These are phyloP conservation scores for Scopus umbretta DNA, from an alignment of 2,113 vertebrate species.

Conservation along the genomic window DNA sequence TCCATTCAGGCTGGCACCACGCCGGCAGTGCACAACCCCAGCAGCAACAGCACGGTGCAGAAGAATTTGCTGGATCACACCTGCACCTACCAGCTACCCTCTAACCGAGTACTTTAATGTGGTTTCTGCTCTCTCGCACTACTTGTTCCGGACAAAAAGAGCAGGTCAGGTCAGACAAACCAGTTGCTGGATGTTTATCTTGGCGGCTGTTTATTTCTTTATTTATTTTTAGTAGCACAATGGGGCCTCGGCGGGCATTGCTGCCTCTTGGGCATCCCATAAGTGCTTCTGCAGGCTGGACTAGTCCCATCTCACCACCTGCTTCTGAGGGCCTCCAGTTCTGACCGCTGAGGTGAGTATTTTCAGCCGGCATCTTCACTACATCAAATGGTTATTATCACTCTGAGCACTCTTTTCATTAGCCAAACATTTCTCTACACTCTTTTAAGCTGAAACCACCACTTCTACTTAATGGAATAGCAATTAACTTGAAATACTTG, in stretches of 20 bases:
- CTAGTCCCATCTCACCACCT: neutral
- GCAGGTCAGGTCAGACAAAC: neutral
- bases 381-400: constrained; percentile 12
- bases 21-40: neutral
- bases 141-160: neutral
- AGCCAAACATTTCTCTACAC: constrained; percentile 32
- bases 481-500: constrained; percentile 61
- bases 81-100: neutral
- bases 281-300: neutral
- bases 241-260: rapidly evolving
- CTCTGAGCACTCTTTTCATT: constrained; percentile 35
- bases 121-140: neutral
- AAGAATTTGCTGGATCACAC: neutral
- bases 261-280: neutral
- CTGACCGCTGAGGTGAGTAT: neutral
- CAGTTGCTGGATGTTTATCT: neutral
- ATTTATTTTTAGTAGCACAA: neutral
- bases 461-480: constrained; percentile 52
- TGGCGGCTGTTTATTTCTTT: neutral
- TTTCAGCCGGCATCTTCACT: neutral
- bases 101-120: neutral
- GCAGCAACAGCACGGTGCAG: neutral
- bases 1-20: neutral
- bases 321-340: neutral
- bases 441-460: constrained; percentile 33